Evolutionary conservation across 2,888 invertebrate species (phyloP), one percentile per base, ranked within the genome.

Genomic region (Galeruca laticollis): DNA sequence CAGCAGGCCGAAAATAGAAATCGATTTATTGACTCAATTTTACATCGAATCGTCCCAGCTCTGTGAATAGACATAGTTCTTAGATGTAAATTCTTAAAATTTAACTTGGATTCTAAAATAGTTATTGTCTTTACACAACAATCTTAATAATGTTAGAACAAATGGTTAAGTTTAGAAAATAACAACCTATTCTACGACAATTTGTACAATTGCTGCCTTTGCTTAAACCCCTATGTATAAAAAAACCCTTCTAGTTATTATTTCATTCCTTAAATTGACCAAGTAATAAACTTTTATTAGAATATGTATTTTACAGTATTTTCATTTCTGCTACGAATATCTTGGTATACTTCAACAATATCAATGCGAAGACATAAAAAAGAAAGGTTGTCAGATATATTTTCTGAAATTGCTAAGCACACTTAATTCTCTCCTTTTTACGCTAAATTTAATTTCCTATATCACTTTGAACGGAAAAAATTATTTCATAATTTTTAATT

Each of bases 71-170:
- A 54, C 26, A 57, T 35, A 35, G 60, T 68, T 70, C 62, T 59
- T 70, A 69, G 60, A 52, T 62, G 62, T 71, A 71, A 51, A 51
- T 35, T 60, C 72, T 71, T 74, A 73, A 52, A 66, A 68, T 73
- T 73, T 73, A 68, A 75, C 66, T 69, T 65, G 72, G 68, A 72
- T 68, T 79, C 82, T 84, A 83, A n/a, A 84, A 82, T 85, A 85
- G 80, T 86, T 86, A 86, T 86, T 85, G 85, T 85, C 85, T 82
- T 82, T 85, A 85, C 85, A 86, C 86, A 86, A 85, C 86, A 86
- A 84, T 84, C 70, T 77, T 75, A 64, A 66, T 76, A 75, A 72
- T 76, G 72, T 68, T 69, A 40, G 33, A 79, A 78, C 71, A 57
- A 67, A 78, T 68, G 74, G 63, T 66, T 66, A 73, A 74, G 68